These are phyloP conservation scores for Apus apus DNA, from an alignment of 2,113 vertebrate species.

Conservation along the genomic window DNA sequence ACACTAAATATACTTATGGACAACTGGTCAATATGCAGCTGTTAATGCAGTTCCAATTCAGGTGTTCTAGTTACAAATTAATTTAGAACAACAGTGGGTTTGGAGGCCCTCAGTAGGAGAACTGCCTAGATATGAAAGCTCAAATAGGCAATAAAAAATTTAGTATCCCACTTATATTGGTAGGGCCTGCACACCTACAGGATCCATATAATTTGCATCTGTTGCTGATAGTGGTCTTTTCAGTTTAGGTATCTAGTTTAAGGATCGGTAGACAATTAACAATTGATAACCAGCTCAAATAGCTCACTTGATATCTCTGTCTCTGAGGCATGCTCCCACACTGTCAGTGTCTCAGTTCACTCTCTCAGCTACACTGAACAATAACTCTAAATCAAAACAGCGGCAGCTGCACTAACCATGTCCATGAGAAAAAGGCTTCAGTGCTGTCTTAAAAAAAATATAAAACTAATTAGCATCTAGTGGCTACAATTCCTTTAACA, in stretches of 20 bases:
- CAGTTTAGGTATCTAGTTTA: slow-evolving; percentile 77
- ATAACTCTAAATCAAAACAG: slow-evolving; percentile 69
- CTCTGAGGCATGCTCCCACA: slow-evolving; percentile 41
- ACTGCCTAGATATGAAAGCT: slow-evolving; percentile 11
- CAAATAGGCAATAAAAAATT: slow-evolving; percentile 67
- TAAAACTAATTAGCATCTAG: not conserved
- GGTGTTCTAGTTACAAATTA: not conserved
- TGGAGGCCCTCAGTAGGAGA: not conserved
- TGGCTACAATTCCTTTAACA: not conserved
- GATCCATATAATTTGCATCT: slow-evolving; percentile 74
- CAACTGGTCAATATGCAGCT: not conserved
- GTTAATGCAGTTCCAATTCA: not conserved
- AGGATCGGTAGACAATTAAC: slow-evolving; percentile 80
- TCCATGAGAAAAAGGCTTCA: not conserved
- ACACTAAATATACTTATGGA: not conserved
- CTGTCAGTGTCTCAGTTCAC: slow-evolving; percentile 32
- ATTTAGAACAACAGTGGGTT: not conserved
- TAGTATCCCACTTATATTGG: slow-evolving; percentile 35
- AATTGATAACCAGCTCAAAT: slow-evolving; percentile 79
- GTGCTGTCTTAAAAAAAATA: not conserved
- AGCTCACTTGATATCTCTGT: slow-evolving; percentile 66
- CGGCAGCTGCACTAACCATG: not conserved
- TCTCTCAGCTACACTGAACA: slow-evolving; percentile 43
- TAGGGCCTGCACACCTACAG: slow-evolving; percentile 35
- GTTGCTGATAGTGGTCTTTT: slow-evolving; percentile 69